Evolutionary conservation across 1,140 invertebrate genomes (phyloP).

Genomic region (Chrysomallon squamiferum): DNA sequence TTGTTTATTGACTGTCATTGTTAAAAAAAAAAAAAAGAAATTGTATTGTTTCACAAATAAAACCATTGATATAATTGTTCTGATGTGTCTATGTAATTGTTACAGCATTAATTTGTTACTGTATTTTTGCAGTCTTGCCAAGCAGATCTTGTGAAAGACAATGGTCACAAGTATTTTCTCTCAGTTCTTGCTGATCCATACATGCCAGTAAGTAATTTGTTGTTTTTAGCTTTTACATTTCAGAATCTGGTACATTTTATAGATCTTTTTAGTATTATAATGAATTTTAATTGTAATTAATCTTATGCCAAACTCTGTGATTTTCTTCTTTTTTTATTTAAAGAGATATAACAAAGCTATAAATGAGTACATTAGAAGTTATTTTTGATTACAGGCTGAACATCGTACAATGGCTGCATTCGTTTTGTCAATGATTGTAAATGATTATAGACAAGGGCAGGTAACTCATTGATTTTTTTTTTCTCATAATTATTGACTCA

Average conservation of each 20-base stretch:
- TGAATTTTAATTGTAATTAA: not conserved
- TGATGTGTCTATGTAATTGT: no score
- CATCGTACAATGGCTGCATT: slow-evolving; percentile 90
- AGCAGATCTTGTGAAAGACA: slow-evolving; percentile 92
- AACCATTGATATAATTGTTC: no score
- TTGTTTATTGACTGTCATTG: no score
- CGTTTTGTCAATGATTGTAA: slow-evolving; percentile 90
- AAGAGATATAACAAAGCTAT: no score
- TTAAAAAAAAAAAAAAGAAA: no score
- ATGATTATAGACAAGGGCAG: slow-evolving; percentile 85
- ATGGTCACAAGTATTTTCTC: slow-evolving; percentile 94
- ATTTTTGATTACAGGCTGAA: slow-evolving; percentile 71
- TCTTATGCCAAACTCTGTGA: not conserved
- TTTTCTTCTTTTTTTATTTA: not conserved
- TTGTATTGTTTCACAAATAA: no score
- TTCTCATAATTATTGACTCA: no score
- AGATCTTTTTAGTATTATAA: not conserved
- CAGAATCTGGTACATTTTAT: not conserved
- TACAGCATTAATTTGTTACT: no score
- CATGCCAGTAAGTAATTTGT: slow-evolving; percentile 73
- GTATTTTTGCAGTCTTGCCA: slow-evolving; percentile 82
- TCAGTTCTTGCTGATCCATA: slow-evolving; percentile 84
- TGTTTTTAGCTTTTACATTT: not conserved
- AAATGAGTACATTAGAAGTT: no score
- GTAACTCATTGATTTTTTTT: no score